Percentiles rank a stretch among this genome's conserved stretches.
Evolutionary conservation across 1,140 invertebrate genomes (phyloP).

Genomic region (Zaprionus tsacasi): DNA sequence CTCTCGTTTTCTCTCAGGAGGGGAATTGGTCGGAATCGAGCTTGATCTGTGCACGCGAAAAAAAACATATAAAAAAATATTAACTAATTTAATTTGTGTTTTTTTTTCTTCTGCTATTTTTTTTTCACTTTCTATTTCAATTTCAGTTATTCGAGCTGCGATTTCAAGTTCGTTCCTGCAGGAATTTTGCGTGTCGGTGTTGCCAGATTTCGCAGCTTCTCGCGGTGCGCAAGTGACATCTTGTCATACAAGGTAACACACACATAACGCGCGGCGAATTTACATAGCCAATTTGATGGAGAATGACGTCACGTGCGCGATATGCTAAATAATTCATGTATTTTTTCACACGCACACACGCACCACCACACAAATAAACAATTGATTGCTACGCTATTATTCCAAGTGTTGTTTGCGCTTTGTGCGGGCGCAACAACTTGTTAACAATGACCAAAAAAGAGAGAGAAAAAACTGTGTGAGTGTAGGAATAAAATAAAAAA

Average conservation of each 20-base stretch:
- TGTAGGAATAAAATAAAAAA: slow-evolving; percentile 14
- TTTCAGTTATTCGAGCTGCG: neutral
- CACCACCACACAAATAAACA: slow-evolving; percentile 20
- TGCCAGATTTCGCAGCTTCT: slow-evolving; percentile 16
- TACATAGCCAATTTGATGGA: slow-evolving; percentile 11
- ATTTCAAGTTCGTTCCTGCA: neutral
- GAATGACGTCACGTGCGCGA: slow-evolving; percentile 42
- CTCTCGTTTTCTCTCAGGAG: slow-evolving; percentile 1
- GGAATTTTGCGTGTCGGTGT: neutral
- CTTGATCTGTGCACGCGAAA: slow-evolving; percentile 2
- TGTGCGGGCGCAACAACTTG: slow-evolving; percentile 38
- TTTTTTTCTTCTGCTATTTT: neutral
- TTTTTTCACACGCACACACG: neutral
- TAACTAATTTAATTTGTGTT: neutral
- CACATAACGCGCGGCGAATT: slow-evolving; percentile 4
- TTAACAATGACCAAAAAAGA: slow-evolving; percentile 22
- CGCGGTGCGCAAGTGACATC: slow-evolving; percentile 13
- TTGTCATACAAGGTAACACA: neutral
- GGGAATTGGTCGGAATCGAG: neutral
- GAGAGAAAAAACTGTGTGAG: neutral
- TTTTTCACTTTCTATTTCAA: neutral
- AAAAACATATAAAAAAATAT: neutral
- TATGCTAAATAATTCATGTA: slow-evolving; percentile 18
- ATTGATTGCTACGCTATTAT: slow-evolving; percentile 21
- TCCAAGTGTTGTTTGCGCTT: slow-evolving; percentile 10